Base-by-base conservation (phyloP, 1,140 invertebrate genomes). In the Saxidomus purpurata region DNA sequence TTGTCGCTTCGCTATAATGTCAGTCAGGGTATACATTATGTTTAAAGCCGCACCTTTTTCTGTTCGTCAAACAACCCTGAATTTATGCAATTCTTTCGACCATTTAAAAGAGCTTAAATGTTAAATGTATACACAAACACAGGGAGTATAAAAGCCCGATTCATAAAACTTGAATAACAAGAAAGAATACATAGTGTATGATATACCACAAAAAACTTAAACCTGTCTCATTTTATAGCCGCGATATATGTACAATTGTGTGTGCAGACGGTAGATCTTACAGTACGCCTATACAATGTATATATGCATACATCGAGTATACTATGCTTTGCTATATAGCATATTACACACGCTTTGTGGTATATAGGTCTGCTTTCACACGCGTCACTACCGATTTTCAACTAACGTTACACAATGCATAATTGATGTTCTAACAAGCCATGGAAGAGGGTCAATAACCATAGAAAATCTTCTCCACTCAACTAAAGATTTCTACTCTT, bases 101-200 rank as follows among this genome's bases (percentile, higher is more conserved):
- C 74, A 19, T 34, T 67, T 67, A 34, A 61, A 61, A 67, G 25
- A 67, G 67, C 38, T 52, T 52, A 79, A 79, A 79, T 79, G 47
- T 76, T 76, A 76, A 76, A 76, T 49, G 40, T 76, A 63, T 71
- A 52, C 76, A 49, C 76, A 79, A 79, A 79, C 28, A 79, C 47
- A 13, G 11, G 11, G 47, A 52, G 47, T 55, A 79, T 79, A 79
- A 79, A 76, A 49, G 76, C 76, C 47, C 47, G 36, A 79, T 79
- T 79, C 76, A 79, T 79, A 79, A 79, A 79, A 79, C 76, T 55
- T 52, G 47, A 52, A 49, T 38, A 31, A 79, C 76, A 55, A 22
- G 47, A 49, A 77, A 77, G 4, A 55, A 79, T 79, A 79, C 76
- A 79, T 25, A 49, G 69, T 59, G 47, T 79, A 55, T 52, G 8